phyloP scores from a whole-genome alignment of 2,113 vertebrate genomes.

The Serilophus lunatus region DNA sequence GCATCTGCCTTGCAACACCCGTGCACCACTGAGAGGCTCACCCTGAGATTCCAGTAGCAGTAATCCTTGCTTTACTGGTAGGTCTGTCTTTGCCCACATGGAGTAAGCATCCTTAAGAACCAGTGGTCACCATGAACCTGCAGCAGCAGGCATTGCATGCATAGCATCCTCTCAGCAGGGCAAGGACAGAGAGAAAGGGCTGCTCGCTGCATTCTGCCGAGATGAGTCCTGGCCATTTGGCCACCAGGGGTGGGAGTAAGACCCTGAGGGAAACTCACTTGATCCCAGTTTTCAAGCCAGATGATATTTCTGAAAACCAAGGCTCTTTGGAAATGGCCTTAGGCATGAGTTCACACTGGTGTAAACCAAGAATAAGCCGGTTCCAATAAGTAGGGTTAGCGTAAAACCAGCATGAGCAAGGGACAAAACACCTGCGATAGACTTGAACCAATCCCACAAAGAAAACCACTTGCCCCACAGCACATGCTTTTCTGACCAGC shows the following conservation, averaged over 20 bases:
- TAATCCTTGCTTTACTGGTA: not conserved
- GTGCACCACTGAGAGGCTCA: fast-evolving
- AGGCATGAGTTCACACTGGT: fast-evolving
- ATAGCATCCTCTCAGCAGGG: not conserved
- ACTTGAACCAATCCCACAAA: not conserved
- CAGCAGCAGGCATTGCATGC: not conserved
- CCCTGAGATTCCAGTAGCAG: not conserved
- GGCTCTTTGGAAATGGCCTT: not conserved
- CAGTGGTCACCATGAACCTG: not conserved
- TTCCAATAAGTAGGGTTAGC: not conserved
- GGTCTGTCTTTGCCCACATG: not conserved
- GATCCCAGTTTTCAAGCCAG: fast-evolving
- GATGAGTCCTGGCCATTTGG: not conserved
- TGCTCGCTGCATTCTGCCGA: not conserved
- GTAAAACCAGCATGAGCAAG: not conserved
- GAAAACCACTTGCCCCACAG: not conserved
- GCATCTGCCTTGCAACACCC: not conserved
- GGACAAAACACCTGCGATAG: not conserved
- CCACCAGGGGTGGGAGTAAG: not conserved
- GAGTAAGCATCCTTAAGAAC: not conserved
- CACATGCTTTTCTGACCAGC: not conserved
- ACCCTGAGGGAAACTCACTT: not conserved
- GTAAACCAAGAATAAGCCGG: not conserved
- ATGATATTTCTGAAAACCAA: not conserved
- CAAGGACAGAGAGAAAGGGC: not conserved